Evolutionary conservation across 2,888 invertebrate genomes (phyloP).

Genomic region (Oscheius sp.): DNA sequence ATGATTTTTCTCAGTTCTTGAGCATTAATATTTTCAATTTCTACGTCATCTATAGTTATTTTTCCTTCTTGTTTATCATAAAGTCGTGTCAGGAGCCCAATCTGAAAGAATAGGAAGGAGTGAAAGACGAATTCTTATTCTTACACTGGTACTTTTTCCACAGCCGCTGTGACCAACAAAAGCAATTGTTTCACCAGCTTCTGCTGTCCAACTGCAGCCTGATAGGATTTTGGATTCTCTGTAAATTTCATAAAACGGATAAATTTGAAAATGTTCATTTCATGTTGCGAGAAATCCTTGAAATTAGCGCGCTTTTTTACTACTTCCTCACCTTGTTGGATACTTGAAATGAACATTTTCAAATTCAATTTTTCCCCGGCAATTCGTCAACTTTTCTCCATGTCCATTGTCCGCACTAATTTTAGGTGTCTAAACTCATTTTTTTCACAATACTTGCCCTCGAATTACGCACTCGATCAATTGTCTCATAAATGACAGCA

Average conservation of each 20-base stretch:
- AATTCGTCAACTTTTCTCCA: constrained; percentile 31
- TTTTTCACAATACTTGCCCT: not conserved
- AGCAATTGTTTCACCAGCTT: constrained; percentile 47
- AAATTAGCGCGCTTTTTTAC: no score
- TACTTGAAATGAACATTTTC: constrained; percentile 65
- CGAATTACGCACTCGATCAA: constrained; percentile 20
- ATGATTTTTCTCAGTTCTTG: constrained; percentile 46
- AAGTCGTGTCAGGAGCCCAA: constrained; percentile 51
- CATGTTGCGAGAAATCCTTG: no score
- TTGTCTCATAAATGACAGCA: constrained; percentile 39
- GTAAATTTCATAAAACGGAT: no score
- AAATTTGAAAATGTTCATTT: no score
- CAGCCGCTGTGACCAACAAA: constrained; percentile 61
- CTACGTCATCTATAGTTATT: constrained; percentile 49
- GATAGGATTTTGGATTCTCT: constrained; percentile 40
- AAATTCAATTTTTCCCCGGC: constrained; percentile 60
- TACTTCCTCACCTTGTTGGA: constrained; percentile 43
- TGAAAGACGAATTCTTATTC: not conserved
- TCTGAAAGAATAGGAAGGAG: constrained; percentile 14
- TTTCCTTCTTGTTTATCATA: constrained; percentile 45
- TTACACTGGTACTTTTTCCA: constrained; percentile 62
- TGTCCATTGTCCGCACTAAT: not conserved
- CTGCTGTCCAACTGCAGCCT: constrained; percentile 41
- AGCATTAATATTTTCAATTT: constrained; percentile 43
- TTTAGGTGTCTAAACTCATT: not conserved